Conservation (phyloP, 2,113 vertebrate species). For the Anarrhichthys ocellatus region DNA sequence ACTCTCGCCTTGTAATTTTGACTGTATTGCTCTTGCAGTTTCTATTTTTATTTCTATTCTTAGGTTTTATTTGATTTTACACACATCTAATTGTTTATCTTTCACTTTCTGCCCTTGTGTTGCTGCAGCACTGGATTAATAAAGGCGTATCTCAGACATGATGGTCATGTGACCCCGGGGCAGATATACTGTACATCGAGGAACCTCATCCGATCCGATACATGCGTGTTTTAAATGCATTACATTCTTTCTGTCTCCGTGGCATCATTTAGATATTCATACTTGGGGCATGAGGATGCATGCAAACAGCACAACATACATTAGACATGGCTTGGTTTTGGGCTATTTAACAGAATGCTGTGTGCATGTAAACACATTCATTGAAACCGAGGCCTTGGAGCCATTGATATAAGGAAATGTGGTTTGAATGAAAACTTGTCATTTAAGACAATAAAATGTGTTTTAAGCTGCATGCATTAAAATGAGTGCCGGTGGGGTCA, state of each 20-base stretch:
- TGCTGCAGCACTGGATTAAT: neutral
- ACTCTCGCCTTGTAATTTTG: neutral
- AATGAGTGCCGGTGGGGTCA: neutral
- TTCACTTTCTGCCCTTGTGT: neutral
- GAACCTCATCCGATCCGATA: neutral
- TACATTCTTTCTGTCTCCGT: conserved; percentile 17
- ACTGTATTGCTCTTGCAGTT: neutral
- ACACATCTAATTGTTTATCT: neutral
- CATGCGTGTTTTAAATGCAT: neutral
- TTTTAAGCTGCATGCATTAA: conserved; percentile 26
- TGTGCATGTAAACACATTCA: conserved; percentile 33
- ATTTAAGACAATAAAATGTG: conserved; percentile 32
- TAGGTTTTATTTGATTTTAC: neutral
- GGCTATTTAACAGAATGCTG: neutral
- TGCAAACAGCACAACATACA: neutral
- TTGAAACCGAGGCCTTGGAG: neutral
- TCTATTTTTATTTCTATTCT: neutral
- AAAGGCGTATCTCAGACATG: neutral
- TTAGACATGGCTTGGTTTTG: neutral
- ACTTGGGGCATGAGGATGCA: neutral
- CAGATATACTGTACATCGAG: neutral
- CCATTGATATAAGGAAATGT: conserved; percentile 9
- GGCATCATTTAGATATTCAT: conserved; percentile 9
- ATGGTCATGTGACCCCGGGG: neutral
- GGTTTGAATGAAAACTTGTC: conserved; percentile 24